Evolutionary conservation across 2,797 vertebrate genomes (phyloP), one percentile per base, ranked within the genome.

Genomic region (Gymnopithys bicolor): DNA sequence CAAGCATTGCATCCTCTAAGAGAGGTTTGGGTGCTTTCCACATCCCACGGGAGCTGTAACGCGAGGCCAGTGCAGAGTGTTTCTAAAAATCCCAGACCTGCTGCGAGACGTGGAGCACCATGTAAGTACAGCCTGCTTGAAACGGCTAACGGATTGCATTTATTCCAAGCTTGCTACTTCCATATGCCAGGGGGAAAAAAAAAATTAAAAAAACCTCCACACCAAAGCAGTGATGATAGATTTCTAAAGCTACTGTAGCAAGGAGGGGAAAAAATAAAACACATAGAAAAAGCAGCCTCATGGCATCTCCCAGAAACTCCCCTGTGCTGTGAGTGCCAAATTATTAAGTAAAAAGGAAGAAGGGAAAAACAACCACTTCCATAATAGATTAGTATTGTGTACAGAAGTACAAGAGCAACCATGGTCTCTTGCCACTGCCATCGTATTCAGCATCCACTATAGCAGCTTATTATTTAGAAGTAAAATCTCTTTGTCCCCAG

Each of bases 301-400:
- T 32, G 30, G 9, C n/a, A 67, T 33, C 69, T 63, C 73, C 56
- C 66, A 87, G 77, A 75, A 94, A 84, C 58, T 82, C 78, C 69
- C 69, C 60, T 15, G 33, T 23, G 24, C 81, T 74, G 52, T 4
- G 3, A 95, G 23, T 69, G 73, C 56, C 58, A 85, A 91, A 89
- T 92, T 59, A 92, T 45, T 58, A 73, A 87, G 71, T 68, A 52
- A 85, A 95, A 94, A 85, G 43, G 46, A 85, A 71, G 71, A 63
- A 71, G 53, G 9, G 19, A 10, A 49, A 64, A 11, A 43, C 32
- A 17, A 0, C 18, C 35, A 55, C 27, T 89, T 46, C 33, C 55
- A 59, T 48, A 75, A 63, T 25, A 87, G 46, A 60, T 33, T 69
- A 27, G 39, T 59, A 24, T 19, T 37, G 62, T 33, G 62, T 84